Evolutionary conservation across 2,797 vertebrate species (phyloP), one percentile per base, ranked within the genome.

Genomic region (Acropternis orthonyx): DNA sequence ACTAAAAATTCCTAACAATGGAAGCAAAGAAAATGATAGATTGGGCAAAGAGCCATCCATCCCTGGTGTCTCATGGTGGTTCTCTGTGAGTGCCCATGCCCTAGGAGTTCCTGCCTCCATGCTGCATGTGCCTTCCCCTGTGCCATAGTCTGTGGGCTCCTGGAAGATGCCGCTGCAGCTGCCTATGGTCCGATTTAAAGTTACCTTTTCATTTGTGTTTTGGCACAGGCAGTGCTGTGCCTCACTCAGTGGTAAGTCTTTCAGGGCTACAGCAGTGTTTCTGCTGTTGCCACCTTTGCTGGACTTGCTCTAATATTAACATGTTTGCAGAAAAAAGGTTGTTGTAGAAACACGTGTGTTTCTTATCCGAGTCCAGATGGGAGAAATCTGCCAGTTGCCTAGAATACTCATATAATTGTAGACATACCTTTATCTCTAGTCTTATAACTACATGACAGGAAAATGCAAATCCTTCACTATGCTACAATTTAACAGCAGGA

Each of bases 401-500:
- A 55, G 77, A 89, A 92, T 46, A 69, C 26, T 77, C 22, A 44
- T 94, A 92, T 89, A 95, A 91, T 83, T 89, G 84, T 49, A 91
- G 87, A 48, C 55, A 36, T 73, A 56, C 84, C 88, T 95, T 94
- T 93, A 74, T 93, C 84, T 89, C 90, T 59, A 74, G 69, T 68
- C 73, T 87, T 85, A 39, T 91, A 95, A 92, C 86, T 94, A 91
- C 92, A 93, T 74, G 90, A 89, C 94, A 92, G 82, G 55, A 94
- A 94, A 96, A 96, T 92, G 92, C 93, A 96, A 96, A 96, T 95
- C 86, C 71, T 96, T 97, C 85, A 84, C 86, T 52, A 36, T 63
- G 65, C 52, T 39, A 65, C 81, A 87, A 85, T 81, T 82, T 96
- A 94, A 92, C 89, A 86, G 85, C 76, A 94, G 95, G 92, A 93